phyloP scores from a whole-genome alignment of 2,797 vertebrate species.

The Enteromius thamalakanensis region DNA sequence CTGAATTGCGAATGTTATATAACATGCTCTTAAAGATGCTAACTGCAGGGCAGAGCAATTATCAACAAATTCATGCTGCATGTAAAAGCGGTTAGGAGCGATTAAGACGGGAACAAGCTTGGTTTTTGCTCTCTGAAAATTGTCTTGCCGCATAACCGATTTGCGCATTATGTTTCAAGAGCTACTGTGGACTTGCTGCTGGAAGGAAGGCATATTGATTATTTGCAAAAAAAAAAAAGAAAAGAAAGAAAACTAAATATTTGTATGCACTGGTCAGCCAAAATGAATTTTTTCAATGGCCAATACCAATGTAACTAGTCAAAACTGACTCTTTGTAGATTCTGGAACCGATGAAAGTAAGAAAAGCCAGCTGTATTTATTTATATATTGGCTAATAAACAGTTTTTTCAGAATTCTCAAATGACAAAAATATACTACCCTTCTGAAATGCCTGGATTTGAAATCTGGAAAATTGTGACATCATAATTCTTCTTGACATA shows the following conservation, averaged over 20 bases:
- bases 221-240: neutral
- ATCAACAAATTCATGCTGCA: conserved; percentile 33
- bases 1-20: conserved; percentile 46
- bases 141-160: conserved; percentile 17
- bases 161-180: conserved; percentile 18
- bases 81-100: conserved; percentile 45
- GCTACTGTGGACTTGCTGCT: neutral
- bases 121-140: neutral
- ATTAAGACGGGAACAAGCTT: conserved; percentile 6
- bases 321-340: neutral
- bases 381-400: neutral
- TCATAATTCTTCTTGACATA: neutral
- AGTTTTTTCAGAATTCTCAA: neutral
- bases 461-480: neutral
- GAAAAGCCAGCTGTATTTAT: neutral
- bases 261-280: neutral
- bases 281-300: neutral
- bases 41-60: conserved; percentile 46
- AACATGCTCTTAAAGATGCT: conserved; percentile 50
- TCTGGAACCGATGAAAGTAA: neutral
- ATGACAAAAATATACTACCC: neutral
- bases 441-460: neutral
- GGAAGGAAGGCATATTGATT: neutral
- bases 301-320: neutral
- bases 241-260: neutral